phyloP scores from a whole-genome alignment of 2,888 invertebrate species.

The Diachrysia chrysitis region DNA sequence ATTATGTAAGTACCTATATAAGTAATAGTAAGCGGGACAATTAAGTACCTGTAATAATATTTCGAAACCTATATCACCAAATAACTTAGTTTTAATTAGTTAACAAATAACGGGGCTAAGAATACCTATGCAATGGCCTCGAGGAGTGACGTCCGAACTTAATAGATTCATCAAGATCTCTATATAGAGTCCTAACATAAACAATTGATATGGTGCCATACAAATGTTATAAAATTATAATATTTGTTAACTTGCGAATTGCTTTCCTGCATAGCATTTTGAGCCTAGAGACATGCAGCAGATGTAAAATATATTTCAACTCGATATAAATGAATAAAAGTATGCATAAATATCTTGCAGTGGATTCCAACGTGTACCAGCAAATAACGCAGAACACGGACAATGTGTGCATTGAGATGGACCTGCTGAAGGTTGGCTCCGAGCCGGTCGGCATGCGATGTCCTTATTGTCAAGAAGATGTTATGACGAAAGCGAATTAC shows the following conservation, averaged over 20 bases:
- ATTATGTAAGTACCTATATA: background rate
- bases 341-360: slow-evolving; percentile 61
- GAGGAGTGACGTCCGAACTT: background rate
- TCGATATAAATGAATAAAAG: no score
- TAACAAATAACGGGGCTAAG: background rate
- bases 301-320: background rate
- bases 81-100: background rate
- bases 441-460: slow-evolving; percentile 85
- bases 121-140: background rate
- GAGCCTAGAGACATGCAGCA: background rate
- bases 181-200: background rate
- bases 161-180: background rate
- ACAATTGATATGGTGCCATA: background rate
- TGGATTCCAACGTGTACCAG: slow-evolving; percentile 78
- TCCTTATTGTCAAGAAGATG: slow-evolving; percentile 81
- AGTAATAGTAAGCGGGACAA: background rate
- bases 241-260: background rate
- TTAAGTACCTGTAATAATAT: no score
- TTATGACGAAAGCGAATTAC: slow-evolving; percentile 82
- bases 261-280: background rate
- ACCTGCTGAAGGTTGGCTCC: slow-evolving; percentile 82
- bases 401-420: slow-evolving; percentile 81
- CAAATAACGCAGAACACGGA: slow-evolving; percentile 78
- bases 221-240: no score
- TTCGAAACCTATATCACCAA: background rate